Percentiles rank a stretch among this genome's conserved stretches.
These are phyloP conservation scores for Drosophila trichaetosa DNA, from an alignment of 2,888 invertebrate genomes.

Conservation along the genomic window DNA sequence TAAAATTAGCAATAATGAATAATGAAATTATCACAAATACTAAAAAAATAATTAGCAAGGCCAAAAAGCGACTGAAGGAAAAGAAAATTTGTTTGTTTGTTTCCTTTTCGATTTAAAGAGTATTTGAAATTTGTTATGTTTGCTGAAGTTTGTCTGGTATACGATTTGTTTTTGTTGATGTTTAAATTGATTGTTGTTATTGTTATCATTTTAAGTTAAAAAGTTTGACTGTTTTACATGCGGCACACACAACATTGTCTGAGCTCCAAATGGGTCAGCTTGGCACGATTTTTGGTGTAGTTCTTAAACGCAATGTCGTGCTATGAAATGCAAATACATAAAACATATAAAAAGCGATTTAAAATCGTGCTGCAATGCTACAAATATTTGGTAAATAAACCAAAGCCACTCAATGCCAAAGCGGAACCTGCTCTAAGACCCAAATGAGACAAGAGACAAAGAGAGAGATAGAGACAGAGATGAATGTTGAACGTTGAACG, in stretches of 20 bases:
- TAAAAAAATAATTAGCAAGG: not conserved
- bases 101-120: constrained; percentile 10
- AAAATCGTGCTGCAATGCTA: constrained; percentile 67
- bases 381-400: constrained; percentile 62
- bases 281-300: constrained; percentile 62
- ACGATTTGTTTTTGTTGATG: constrained; percentile 26
- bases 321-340: constrained; percentile 58
- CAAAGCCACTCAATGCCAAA: constrained; percentile 50
- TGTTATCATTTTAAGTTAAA: constrained; percentile 51
- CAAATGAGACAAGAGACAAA: constrained; percentile 13
- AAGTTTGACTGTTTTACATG: constrained; percentile 53
- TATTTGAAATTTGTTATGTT: constrained; percentile 15
- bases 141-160: constrained; percentile 12
- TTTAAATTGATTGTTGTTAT: constrained; percentile 45
- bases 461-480: not conserved
- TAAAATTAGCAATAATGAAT: not conserved
- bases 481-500: not conserved
- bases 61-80: not conserved
- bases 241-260: constrained; percentile 32
- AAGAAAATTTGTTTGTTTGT: not conserved
- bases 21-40: not conserved
- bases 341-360: constrained; percentile 53
- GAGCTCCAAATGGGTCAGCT: constrained; percentile 59
- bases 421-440: constrained; percentile 54
- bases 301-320: constrained; percentile 68